Base-by-base conservation (phyloP, 2,888 invertebrate species). In the Eristalinus sepulchralis region DNA sequence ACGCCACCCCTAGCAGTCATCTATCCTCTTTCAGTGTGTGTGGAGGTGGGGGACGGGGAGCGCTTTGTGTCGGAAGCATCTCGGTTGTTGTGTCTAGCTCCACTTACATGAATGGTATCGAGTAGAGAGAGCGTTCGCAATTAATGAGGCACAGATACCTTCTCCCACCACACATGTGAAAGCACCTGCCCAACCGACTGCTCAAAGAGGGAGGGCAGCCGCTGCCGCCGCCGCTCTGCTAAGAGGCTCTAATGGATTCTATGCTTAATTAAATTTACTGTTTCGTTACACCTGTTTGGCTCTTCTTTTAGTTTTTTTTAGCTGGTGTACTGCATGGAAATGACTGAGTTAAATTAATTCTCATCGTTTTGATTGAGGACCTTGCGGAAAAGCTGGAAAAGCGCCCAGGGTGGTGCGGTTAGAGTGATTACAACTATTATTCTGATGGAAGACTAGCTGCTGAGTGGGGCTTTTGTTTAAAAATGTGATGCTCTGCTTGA, bases 191-290 rank as follows among this genome's bases (percentile, higher is more conserved):
- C 34, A 34, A 53, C 53, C 63, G 13, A 78, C 34, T 57, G 66
- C 47, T 47, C 47, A 47, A n/a, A 47, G 47, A 47, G 47, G 47
- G 17, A n/a, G n/a, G n/a, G n/a, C n/a, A n/a, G 47, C 8, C 9
- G 17, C n/a, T 5, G 57, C 20, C 57, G 57, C 10, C 57, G 60
- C 27, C 24, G 33, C 27, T 62, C 31, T 62, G 64, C 71, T 80
- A 60, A 76, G 71, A 76, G 64, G 36, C 68, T 68, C 81, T 81
- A 85, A 85, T 85, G 85, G 85, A 82, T 85, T 85, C 70, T 77
- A 72, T 85, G 85, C 85, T 85, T 82, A 85, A 85, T 85, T 85
- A 85, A 85, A 81, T 82, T 81, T 82, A 78, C 82, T 59, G 73
- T 66, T 73, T 34, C 68, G 72, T 66, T 85, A 77, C 59, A 80